Evolutionary conservation across 2,113 vertebrate genomes (phyloP), one percentile per base, ranked within the genome.

Genomic region (Spea bombifrons): DNA sequence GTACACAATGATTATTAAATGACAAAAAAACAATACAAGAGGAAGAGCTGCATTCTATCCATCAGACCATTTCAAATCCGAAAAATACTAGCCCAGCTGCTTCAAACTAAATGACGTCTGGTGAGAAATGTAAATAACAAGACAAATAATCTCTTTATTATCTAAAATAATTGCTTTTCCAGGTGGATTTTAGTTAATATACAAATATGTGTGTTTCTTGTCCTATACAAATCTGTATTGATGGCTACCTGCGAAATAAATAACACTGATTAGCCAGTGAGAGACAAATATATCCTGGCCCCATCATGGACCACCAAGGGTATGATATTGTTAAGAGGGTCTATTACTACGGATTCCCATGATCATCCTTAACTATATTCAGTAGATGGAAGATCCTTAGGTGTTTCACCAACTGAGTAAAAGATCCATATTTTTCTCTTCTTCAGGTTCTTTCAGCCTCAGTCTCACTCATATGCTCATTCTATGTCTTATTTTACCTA

Each of bases 1-100:
- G 53, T 13, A 71, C 16, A 71, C 6, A 52, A 52, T 79, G 15
- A 79, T 73, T 79, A 66, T 53, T 50, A 47, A 7, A 79, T 66
- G 8, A 44, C 17, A 55, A n/a, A 49, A 50, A 17, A 43, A 64
- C 15, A n/a, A 48, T 65, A 12, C 61, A 4, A 46, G 2, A 10
- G 13, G 7, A 9, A 71, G 45, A 68, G 64, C 75, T 13, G 44
- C 45, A 59, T 69, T 76, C 46, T 74, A 30, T 74, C 57, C 8
- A 43, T 17, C 73, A 52, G 65, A 75, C 50, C 59, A 75, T 8
- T 65, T 47, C 17, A 16, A 73, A 57, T 73, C 8, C 71, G 17
- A 64, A 52, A 75, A 75, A 59, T 53, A 75, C 55, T 48, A 74
- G 55, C 46, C 16, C 5, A 4, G 50, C 50, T 53, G 59, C 59